Base-by-base conservation (phyloP, 2,888 invertebrate genomes). In the Drosophila austrosaltans region DNA sequence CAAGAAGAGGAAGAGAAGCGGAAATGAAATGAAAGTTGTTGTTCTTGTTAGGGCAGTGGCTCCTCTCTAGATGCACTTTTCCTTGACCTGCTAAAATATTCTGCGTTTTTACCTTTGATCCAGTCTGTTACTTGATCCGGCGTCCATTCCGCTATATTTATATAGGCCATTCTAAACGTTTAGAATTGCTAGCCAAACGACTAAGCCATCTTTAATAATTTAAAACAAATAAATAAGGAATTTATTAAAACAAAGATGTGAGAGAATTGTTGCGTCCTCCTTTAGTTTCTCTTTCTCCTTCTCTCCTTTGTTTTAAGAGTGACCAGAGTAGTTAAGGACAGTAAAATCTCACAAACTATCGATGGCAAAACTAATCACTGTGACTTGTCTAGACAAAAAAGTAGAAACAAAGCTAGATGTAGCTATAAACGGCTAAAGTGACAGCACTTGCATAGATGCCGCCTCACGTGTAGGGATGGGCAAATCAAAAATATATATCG, bases 61-160 rank as follows among this genome's bases (percentile, higher is more conserved):
- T 53, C 62, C 48, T 36, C 64, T 53, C 36, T 48, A 25, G 62
- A 69, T 74, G 74, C 75, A 74, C 59, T 75, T 75, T 84, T 84
- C 82, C 83, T 86, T 83, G 83, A 83, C 83, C 83, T 81, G 81
- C 81, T 82, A 76, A 60, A 76, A 58, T 48, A 68, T 57, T 60
- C 53, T 54, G 48, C 56, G 53, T 68, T 57, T 67, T 79, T 93
- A 97, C 97, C 97, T 95, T 96, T 95, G 81, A 97, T 93, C 97
- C 97, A 97, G 91, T 97, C 97, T 79, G 96, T 96, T 83, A 97
- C 97, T 94, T 97, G 97, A 90, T 97, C 96, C 67, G 96, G 96
- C 84, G 96, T 95, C 97, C 97, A 97, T 93, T 97, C 97, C 85
- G 95, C 96, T 87, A 97, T 96, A 93, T 96, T 96, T 87, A 96